Conservation (phyloP, 2,888 invertebrate genomes). For the Gnatocerus cornutus region DNA sequence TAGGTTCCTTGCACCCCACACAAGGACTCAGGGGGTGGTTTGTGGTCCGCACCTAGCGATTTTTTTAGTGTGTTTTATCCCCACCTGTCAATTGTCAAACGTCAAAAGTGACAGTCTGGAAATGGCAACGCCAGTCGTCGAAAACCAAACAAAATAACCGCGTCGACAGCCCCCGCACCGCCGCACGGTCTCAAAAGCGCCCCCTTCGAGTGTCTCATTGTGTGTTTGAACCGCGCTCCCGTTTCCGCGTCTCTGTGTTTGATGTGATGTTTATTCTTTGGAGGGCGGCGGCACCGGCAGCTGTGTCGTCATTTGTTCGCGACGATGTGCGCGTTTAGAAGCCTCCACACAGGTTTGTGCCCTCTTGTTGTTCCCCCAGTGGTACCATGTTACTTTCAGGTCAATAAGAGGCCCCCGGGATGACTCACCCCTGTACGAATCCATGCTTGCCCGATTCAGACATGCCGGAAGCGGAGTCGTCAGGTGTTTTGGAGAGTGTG, state of each 20-base stretch:
- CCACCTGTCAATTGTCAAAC: no score
- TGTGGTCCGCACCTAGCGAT: no score
- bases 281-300: constrained; percentile 42
- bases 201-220: background rate
- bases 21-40: no score
- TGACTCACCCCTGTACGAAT: constrained; percentile 62
- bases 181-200: background rate
- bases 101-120: background rate
- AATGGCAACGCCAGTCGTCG: constrained; percentile 20
- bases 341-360: background rate
- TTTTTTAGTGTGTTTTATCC: no score
- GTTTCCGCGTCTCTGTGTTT: constrained; percentile 5
- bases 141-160: constrained; percentile 19
- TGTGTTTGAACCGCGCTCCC: background rate
- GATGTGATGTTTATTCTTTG: constrained; percentile 14
- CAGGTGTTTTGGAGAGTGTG: constrained; percentile 66
- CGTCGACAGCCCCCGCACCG: background rate
- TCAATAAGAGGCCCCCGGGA: constrained; percentile 51
- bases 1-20: no score
- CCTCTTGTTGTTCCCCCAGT: no score
- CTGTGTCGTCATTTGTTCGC: constrained; percentile 6
- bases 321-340: background rate
- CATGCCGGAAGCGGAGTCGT: constrained; percentile 66
- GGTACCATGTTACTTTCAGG: no score
- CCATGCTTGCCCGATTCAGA: constrained; percentile 62